Evolutionary conservation across 1,140 invertebrate genomes (phyloP), one percentile per base, ranked within the genome.

Genomic region (Carposina sasakii): DNA sequence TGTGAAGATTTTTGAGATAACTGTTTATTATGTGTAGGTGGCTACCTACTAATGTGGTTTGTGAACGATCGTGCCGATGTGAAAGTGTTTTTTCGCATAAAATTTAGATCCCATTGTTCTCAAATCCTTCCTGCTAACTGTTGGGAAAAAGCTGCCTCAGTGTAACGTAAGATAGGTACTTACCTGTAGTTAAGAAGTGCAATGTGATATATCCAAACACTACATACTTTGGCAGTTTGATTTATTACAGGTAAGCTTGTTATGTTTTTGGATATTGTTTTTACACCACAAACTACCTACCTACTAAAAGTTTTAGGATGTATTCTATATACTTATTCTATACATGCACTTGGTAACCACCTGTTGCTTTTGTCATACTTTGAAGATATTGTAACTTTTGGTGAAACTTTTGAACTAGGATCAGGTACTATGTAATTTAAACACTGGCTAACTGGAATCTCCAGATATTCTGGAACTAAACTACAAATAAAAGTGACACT

Each of bases 11-110:
- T 3, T 1, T 8, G 36, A 39, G 5, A 70, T 76, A 78, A 76
- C 76, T 79, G 76, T 81, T 76, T 78, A 77, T 77, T 74, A 67
- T 79, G 76, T 83, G 79, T 83, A 81, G 76, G 79, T 83, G 76
- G 79, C 75, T 75, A 69, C 63, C 54, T 67, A 70, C 66, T 74
- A 62, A 68, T 71, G 76, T 63, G 63, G 65, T 69, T 69, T 65
- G 64, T 60, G 64, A 76, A 63, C 63, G 67, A 69, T 69, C 65
- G 65, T 61, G 66, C 63, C 63, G 57, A 76, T 81, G 79, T 81
- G 79, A 83, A 83, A 83, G 79, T 83, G 74, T n/a, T n/a, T 81
- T 71, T 81, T 81, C 71, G 76, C 76, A 79, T 83, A 79, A 76
- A 83, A 75, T 81, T 83, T 76, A 70, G 68, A 73, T 73, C 71